Evolutionary conservation across 2,888 invertebrate genomes (phyloP).

Genomic region (Leptura quadrifasciata): DNA sequence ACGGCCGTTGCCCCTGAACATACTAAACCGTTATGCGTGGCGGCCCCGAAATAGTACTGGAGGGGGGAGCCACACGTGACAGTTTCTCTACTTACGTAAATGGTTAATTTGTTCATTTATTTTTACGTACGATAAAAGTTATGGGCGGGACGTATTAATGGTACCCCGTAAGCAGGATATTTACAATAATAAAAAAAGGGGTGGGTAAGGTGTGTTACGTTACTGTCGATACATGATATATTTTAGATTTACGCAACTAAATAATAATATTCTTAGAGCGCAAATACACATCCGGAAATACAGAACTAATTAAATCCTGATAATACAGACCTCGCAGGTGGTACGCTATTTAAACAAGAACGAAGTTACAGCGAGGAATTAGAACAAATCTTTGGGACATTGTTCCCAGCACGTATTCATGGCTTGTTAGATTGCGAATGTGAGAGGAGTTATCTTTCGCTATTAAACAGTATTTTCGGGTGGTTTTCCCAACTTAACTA

Average conservation of each 20-base stretch:
- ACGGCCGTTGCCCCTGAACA: too few relatives aligned
- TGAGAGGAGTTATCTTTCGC: constrained; percentile 17
- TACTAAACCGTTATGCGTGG: too few relatives aligned
- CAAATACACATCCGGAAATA: background rate
- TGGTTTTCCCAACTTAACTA: constrained; percentile 13
- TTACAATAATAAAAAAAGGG: too few relatives aligned
- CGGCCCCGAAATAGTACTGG: too few relatives aligned
- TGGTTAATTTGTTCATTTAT: too few relatives aligned
- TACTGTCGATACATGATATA: too few relatives aligned
- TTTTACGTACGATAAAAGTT: too few relatives aligned
- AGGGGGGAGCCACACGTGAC: too few relatives aligned
- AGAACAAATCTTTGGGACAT: constrained; percentile 1
- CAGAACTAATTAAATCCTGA: constrained; percentile 21
- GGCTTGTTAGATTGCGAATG: constrained; percentile 8
- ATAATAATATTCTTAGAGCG: background rate
- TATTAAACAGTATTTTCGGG: constrained; percentile 18
- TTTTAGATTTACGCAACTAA: background rate
- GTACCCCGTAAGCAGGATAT: too few relatives aligned
- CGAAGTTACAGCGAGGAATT: background rate
- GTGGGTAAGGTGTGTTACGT: too few relatives aligned
- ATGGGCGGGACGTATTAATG: too few relatives aligned
- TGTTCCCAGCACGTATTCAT: constrained; percentile 14
- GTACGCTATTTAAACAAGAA: background rate
- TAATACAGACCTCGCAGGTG: background rate
- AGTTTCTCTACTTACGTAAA: too few relatives aligned